Evolutionary conservation across 2,797 vertebrate species (phyloP), one percentile per base, ranked within the genome.

Genomic region (Chrosomus eos): DNA sequence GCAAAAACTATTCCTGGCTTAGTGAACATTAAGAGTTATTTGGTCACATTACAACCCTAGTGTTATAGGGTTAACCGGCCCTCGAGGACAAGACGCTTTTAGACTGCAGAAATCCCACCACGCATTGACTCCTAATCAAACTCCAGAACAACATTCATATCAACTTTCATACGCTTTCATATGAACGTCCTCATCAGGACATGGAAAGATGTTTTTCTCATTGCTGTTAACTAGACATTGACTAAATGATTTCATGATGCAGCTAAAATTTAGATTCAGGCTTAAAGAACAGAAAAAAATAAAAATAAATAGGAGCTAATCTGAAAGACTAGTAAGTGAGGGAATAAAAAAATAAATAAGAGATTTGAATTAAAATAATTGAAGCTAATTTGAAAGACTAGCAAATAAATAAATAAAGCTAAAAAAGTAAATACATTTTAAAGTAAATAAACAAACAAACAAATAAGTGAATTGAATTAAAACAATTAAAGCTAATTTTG

Each of bases 1-100:
- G 43, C 40, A 62, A 58, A 85, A 82, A 77, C 64, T 76, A 85
- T 40, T 77, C 80, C 80, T 82, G 81, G 82, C 82, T 85, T 45
- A 31, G 51, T 23, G 7, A 81, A 48, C 68, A 36, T 51, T 64
- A 81, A 78, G 77, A 78, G 58, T 43, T 88, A 85, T 80, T 85
- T 79, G 79, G 77, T 82, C 64, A 79, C 76, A 83, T 79, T 82
- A 80, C 70, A 82, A 78, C 36, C 19, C 73, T 48, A 60, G 43
- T 43, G 81, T 64, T 84, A 33, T 80, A 82, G 74, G 78, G 70
- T 80, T 33, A 81, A 68, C 71, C 66, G n/a, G 77, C 7, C 38
- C 66, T 74, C 67, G 38, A 11, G 75, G 80, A 62, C 40, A 43
- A 51, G 51, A 48, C 43, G 55, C 66, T 84, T 79, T 87, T 82